These are phyloP conservation scores for Pilophorus perplexus DNA, from an alignment of 2,888 invertebrate genomes.

Conservation along the genomic window DNA sequence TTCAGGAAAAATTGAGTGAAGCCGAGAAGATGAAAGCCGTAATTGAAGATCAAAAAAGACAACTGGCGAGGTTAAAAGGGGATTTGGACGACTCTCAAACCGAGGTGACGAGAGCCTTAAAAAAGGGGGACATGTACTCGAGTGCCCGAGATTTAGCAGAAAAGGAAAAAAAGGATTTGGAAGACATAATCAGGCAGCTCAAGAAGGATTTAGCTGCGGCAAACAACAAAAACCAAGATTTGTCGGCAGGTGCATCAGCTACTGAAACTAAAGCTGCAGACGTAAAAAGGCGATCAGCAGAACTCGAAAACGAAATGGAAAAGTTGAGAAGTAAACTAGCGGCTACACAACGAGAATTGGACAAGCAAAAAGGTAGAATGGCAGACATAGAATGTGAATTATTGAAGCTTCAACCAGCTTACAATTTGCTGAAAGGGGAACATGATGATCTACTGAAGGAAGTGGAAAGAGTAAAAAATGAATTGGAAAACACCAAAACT, in stretches of 20 bases:
- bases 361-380: slow-evolving; percentile 15
- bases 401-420: slow-evolving; percentile 13
- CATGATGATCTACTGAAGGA: slow-evolving; percentile 1
- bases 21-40: slow-evolving; percentile 13
- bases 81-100: slow-evolving; percentile 7
- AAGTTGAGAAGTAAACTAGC: slow-evolving; percentile 26
- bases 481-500: slow-evolving; percentile 17
- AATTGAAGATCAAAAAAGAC: neutral
- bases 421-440: neutral
- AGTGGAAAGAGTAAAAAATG: slow-evolving; percentile 3
- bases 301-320: slow-evolving; percentile 28
- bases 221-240: slow-evolving; percentile 2
- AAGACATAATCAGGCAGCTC: slow-evolving; percentile 7
- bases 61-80: slow-evolving; percentile 4
- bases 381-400: slow-evolving; percentile 30
- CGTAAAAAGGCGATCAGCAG: neutral
- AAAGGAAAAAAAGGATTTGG: slow-evolving; percentile 31
- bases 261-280: neutral
- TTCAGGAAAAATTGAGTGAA: slow-evolving; percentile 21
- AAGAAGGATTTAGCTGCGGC: neutral
- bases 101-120: slow-evolving; percentile 1
- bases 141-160: neutral
- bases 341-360: slow-evolving; percentile 10
- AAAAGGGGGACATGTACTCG: neutral
- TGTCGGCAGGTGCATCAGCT: slow-evolving; percentile 1